Percentiles rank a stretch among this genome's conserved stretches.
phyloP scores from a whole-genome alignment of 2,113 vertebrate genomes.

The Calidris pygmaea region DNA sequence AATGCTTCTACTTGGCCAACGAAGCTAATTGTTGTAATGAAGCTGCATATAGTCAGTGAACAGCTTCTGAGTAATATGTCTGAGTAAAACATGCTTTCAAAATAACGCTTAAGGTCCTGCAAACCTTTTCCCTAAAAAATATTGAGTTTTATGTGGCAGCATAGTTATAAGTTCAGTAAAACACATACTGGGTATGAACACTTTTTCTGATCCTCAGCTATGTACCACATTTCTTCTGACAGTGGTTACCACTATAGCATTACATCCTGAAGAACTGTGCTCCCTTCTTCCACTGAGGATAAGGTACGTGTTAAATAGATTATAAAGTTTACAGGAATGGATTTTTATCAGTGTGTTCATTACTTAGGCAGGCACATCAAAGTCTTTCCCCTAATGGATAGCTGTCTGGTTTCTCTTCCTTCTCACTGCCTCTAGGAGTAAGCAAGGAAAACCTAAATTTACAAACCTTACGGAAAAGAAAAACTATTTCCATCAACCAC shows the following conservation, averaged over 20 bases:
- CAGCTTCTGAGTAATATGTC: not conserved
- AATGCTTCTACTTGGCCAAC: not conserved
- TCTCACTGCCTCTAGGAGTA: not conserved
- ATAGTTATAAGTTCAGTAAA: not conserved
- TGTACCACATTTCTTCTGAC: not conserved
- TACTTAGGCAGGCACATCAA: not conserved
- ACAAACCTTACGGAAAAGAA: not conserved
- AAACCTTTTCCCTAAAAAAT: not conserved
- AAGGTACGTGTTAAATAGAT: not conserved
- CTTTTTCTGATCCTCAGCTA: not conserved
- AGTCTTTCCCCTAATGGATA: not conserved
- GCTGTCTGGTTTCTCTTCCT: not conserved
- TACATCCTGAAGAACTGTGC: not conserved
- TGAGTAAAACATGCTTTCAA: not conserved
- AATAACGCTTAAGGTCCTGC: not conserved
- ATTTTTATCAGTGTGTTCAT: not conserved
- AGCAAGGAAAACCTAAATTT: not conserved
- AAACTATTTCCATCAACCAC: not conserved
- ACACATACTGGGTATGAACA: rapidly evolving
- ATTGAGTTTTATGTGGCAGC: not conserved
- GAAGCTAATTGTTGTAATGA: not conserved
- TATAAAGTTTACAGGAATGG: not conserved
- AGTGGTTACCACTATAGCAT: not conserved
- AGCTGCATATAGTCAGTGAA: not conserved
- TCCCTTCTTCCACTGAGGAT: not conserved